A percentile compares a stretch with the other conserved stretches of the same genome.
These are phyloP conservation scores for Forbesichthys papilliferus DNA, from an alignment of 2,113 vertebrate species.

Conservation along the genomic window DNA sequence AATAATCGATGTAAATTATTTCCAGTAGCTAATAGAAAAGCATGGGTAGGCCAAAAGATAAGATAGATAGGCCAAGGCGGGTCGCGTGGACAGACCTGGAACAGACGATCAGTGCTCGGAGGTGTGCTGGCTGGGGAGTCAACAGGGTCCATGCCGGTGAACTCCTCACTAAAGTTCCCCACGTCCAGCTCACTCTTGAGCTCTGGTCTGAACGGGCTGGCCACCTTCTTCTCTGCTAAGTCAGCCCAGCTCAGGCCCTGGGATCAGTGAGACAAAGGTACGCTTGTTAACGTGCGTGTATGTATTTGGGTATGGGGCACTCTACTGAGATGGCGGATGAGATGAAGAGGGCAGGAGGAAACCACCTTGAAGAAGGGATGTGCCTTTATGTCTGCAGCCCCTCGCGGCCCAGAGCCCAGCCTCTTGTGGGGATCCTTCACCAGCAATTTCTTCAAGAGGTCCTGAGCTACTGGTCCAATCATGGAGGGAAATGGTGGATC, in stretches of 20 bases:
- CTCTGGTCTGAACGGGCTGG: constrained; percentile 86
- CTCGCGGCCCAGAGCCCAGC: constrained; percentile 84
- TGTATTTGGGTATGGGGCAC: neutral
- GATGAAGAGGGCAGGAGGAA: neutral
- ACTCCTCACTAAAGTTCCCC: constrained; percentile 91
- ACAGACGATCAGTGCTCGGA: constrained; percentile 85
- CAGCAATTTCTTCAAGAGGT: constrained; percentile 84
- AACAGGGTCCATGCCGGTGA: constrained; percentile 89
- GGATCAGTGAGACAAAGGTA: neutral
- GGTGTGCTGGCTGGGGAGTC: constrained; percentile 89
- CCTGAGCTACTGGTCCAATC: constrained; percentile 83
- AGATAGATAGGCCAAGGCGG: neutral
- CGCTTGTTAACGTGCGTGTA: neutral
- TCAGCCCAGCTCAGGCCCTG: constrained; percentile 86
- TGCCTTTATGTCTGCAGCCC: constrained; percentile 85
- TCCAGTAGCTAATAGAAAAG: too few relatives aligned
- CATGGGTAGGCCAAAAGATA: too few relatives aligned
- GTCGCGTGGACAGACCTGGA: constrained; percentile 75
- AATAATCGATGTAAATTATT: too few relatives aligned
- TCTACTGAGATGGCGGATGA: neutral
- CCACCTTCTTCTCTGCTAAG: constrained; percentile 80
- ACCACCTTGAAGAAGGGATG: constrained; percentile 89
- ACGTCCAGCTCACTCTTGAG: constrained; percentile 88
- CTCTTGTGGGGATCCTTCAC: constrained; percentile 89
- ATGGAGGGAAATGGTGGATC: constrained; percentile 86